phyloP scores from a whole-genome alignment of 2,113 vertebrate species.

The Chiloscyllium plagiosum region DNA sequence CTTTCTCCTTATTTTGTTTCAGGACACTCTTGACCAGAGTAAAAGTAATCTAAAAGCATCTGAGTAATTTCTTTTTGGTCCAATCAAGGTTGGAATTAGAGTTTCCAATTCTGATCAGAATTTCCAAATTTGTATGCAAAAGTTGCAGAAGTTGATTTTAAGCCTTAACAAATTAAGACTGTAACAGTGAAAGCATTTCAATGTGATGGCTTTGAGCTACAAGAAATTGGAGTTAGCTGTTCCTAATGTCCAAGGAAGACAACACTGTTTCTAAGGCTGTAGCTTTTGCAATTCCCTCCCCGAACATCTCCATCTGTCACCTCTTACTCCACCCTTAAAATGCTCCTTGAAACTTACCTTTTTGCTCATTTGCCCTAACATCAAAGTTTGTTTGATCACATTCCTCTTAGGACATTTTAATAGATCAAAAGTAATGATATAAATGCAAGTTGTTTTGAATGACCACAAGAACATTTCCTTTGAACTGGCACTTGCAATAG shows the following conservation, averaged over 20 bases:
- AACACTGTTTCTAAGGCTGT: neutral
- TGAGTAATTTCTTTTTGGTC: too few relatives aligned
- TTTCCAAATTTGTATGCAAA: neutral
- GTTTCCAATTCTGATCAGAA: too few relatives aligned
- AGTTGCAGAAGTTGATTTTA: neutral
- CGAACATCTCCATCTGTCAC: neutral
- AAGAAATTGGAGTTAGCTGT: neutral
- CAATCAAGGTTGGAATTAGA: too few relatives aligned
- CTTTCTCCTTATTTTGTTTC: too few relatives aligned
- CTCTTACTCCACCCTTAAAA: neutral
- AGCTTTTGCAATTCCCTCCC: neutral
- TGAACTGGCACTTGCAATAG: neutral
- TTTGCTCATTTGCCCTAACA: neutral
- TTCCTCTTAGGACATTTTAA: neutral
- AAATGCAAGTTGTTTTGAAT: neutral
- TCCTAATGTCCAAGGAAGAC: neutral
- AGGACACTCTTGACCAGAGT: too few relatives aligned
- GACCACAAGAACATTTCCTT: neutral
- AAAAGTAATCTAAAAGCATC: too few relatives aligned
- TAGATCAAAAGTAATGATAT: neutral
- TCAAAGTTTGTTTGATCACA: neutral
- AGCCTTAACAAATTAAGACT: neutral
- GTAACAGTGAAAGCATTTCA: neutral
- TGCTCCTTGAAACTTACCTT: neutral
- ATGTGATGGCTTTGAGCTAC: neutral